phyloP scores from a whole-genome alignment of 2,888 invertebrate genomes.

The Kryphioiulus occultus region DNA sequence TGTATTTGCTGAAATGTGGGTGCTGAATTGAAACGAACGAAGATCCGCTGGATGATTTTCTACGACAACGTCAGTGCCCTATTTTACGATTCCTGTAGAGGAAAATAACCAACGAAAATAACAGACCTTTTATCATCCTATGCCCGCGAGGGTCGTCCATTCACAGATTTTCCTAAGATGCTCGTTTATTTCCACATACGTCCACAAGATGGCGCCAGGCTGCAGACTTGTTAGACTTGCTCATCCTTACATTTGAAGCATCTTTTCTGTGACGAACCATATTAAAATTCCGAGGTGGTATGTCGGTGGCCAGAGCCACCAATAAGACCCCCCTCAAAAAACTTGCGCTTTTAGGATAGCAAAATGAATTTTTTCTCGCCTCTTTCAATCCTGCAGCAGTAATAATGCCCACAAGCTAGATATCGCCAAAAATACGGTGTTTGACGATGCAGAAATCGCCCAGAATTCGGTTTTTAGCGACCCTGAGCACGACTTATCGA shows the following conservation, averaged over 20 bases:
- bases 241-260: not conserved
- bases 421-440: not conserved
- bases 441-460: constrained; percentile 28
- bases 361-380: constrained; percentile 9
- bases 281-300: not conserved
- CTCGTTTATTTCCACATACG: too few relatives aligned
- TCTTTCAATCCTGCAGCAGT: not conserved
- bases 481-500: constrained; percentile 16
- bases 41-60: not conserved
- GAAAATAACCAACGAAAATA: too few relatives aligned
- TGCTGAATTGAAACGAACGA: too few relatives aligned
- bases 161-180: not conserved
- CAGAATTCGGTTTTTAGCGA: constrained; percentile 11
- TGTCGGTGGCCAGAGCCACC: not conserved
- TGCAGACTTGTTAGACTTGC: not conserved
- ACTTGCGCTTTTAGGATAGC: not conserved
- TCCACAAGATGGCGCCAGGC: not conserved
- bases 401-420: not conserved
- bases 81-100: not conserved
- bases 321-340: not conserved
- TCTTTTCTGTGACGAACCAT: not conserved
- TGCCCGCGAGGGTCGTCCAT: not conserved
- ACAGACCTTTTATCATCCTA: not conserved
- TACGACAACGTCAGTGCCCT: not conserved
- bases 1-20: too few relatives aligned